Percentiles rank a stretch among this genome's conserved stretches.
These are phyloP conservation scores for Torymus texanus DNA, from an alignment of 2,888 invertebrate species.

Conservation along the genomic window DNA sequence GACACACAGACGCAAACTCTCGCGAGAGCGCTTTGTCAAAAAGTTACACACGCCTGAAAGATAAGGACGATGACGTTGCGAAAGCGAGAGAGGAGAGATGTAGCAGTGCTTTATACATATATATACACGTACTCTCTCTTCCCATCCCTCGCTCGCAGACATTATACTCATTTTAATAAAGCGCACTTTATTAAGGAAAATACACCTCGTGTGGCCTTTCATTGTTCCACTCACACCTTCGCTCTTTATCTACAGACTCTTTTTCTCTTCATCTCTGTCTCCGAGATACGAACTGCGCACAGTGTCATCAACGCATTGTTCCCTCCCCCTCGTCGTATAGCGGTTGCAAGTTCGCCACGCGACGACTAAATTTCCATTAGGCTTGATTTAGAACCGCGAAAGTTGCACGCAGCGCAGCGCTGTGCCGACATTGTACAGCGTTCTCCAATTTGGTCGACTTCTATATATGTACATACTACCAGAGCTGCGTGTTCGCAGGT, in stretches of 20 bases:
- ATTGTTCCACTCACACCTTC: too few species aligned
- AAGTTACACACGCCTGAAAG: too few species aligned
- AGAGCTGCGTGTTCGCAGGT: too few species aligned
- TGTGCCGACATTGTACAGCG: conserved; percentile 26
- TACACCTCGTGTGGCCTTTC: neutral
- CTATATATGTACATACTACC: too few species aligned
- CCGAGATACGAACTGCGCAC: conserved; percentile 11
- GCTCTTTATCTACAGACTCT: neutral
- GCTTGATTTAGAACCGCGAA: conserved; percentile 50
- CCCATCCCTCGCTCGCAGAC: neutral
- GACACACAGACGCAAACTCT: neutral
- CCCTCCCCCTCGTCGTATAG: neutral
- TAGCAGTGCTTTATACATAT: too few species aligned
- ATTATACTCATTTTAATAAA: conserved; percentile 46
- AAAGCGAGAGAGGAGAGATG: too few species aligned
- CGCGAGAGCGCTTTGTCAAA: too few species aligned
- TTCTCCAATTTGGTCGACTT: conserved; percentile 47
- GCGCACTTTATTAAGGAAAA: conserved; percentile 31
- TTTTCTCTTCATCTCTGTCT: neutral
- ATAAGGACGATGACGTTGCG: too few species aligned
- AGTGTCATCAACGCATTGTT: conserved; percentile 5
- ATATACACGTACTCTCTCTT: too few species aligned
- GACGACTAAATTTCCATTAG: conserved; percentile 57
- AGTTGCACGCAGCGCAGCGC: neutral
- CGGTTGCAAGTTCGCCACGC: conserved; percentile 46